Evolutionary conservation across 2,888 invertebrate species (phyloP).

Genomic region (Drosophila kokeensis): DNA sequence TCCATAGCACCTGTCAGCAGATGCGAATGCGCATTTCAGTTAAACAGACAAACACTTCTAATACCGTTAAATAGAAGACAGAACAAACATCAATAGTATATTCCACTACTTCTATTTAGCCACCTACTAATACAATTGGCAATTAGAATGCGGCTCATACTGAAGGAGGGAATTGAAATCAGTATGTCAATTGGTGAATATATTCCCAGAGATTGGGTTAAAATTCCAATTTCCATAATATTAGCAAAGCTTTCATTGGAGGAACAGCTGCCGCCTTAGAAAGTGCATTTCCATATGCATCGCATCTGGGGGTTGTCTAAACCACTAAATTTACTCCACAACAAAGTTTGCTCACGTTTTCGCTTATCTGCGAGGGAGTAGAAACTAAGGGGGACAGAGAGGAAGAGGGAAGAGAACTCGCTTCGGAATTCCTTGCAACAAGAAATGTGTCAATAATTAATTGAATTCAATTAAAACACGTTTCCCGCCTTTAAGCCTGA

Average conservation of each 20-base stretch:
- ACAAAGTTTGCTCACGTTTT: constrained; percentile 62
- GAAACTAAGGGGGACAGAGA: neutral
- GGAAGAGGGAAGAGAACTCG: constrained; percentile 22
- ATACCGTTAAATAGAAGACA: constrained; percentile 52
- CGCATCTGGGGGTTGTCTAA: constrained; percentile 24
- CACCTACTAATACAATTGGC: constrained; percentile 34
- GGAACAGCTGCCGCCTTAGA: constrained; percentile 50
- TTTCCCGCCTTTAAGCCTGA: constrained; percentile 29
- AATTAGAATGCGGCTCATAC: constrained; percentile 4
- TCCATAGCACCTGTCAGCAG: constrained; percentile 68
- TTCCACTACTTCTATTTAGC: constrained; percentile 21
- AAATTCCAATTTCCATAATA: constrained; percentile 57
- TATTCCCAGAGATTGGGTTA: constrained; percentile 61
- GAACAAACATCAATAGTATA: constrained; percentile 14
- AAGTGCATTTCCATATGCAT: constrained; percentile 72
- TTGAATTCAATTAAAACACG: constrained; percentile 83
- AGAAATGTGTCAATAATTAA: constrained; percentile 85
- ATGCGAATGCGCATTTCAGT: constrained; percentile 42
- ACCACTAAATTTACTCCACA: constrained; percentile 41
- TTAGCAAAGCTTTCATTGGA: constrained; percentile 32
- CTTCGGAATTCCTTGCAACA: constrained; percentile 67
- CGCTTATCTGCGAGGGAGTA: constrained; percentile 42
- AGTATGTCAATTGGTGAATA: constrained; percentile 41
- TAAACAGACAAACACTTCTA: constrained; percentile 41
- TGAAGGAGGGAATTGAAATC: constrained; percentile 1